Evolutionary conservation across 2,113 vertebrate species (phyloP), one percentile per base, ranked within the genome.

Genomic region (Pygoscelis antarcticus): DNA sequence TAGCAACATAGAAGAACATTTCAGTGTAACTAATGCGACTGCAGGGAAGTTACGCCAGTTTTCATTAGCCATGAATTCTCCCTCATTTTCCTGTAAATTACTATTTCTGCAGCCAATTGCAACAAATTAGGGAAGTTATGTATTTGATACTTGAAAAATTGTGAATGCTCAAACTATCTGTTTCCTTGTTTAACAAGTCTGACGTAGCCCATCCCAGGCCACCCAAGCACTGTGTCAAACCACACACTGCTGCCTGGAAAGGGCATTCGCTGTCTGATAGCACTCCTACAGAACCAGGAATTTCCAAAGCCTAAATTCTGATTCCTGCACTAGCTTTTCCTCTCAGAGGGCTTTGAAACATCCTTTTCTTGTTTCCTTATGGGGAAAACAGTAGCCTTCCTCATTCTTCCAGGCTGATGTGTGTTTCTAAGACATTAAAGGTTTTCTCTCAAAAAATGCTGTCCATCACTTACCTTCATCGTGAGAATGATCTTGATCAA

Each of bases 21-120:
- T 91, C 58, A 76, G 61, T 89, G 89, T 72, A 89, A 93, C 55
- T 89, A 94, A 96, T 92, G 74, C 4, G 20, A 72, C 86, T 84
- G 76, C 70, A 69, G 44, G 86, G 91, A 93, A 90, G 72, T 82
- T 90, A 78, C 0, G 10, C 74, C 77, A 65, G 65, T 72, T 92
- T 97, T 79, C 62, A 85, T 91, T 85, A 96, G 74, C 65, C 58
- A 34, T 54, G 44, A 89, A 60, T 95, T 93, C 36, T 87, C 38
- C 36, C 51, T 87, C 26, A 61, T 92, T 95, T 92, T 93, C 55
- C 69, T 78, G 52, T 57, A 89, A 89, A 96, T 89, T 13, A 88
- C 66, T 80, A 86, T 52, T 92, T 96, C 81, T 89, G 27, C 70
- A 96, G 77, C 42, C 62, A 85, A 40, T 78, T 85, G 83, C 0